Base-by-base conservation (phyloP, 1,140 invertebrate genomes). In the Linepithema humile region DNA sequence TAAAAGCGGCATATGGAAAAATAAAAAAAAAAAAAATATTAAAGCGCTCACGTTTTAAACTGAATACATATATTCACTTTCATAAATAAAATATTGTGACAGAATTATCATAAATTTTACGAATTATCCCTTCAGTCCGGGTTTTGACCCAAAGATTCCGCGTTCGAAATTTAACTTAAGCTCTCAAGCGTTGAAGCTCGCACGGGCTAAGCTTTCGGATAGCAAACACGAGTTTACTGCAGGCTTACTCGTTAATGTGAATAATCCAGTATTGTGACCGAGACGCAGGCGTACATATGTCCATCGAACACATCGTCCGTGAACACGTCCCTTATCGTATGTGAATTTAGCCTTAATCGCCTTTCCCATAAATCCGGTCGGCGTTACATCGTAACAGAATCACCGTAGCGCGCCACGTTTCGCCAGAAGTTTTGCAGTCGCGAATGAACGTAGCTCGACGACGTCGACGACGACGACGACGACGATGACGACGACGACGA, bases 261-360 rank as follows among this genome's bases (percentile, higher is more conserved):
- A 80, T 70, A 80, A 70, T 69, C 43, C 64, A 57, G 62, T 55
- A 80, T 80, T 70, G 64, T 69, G 35, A 78, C 48, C 48, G 48
- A 40, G 23, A 32, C 48, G 35, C 64, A 55, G 23, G 70, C 38
- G 64, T 32, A 77, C 40, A 50, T 50, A 77, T 12, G 35, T 78
- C 48, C 62, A 53, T 69, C 48, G 64, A 40, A 70, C 17, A 55
- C 64, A 32, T 77, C 60, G 38, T 77, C 29, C 26, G 17, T 10
- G 45, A 69, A 9, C 10, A 9, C 43, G 40, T 45, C 50, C 29
- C 40, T 23, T 53, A 65, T 65, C 45, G 64, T 2, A 20, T 15
- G 48, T 48, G 75, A 80, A 80, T 80, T 48, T 69, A 78, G 45
- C 64, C 35, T 55, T 80, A 80, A 80, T 80, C 75, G 48, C 75